Percentiles rank a stretch among this genome's conserved stretches.
Evolutionary conservation across 2,113 vertebrate species (phyloP).

Genomic region (Eretmochelys imbricata): DNA sequence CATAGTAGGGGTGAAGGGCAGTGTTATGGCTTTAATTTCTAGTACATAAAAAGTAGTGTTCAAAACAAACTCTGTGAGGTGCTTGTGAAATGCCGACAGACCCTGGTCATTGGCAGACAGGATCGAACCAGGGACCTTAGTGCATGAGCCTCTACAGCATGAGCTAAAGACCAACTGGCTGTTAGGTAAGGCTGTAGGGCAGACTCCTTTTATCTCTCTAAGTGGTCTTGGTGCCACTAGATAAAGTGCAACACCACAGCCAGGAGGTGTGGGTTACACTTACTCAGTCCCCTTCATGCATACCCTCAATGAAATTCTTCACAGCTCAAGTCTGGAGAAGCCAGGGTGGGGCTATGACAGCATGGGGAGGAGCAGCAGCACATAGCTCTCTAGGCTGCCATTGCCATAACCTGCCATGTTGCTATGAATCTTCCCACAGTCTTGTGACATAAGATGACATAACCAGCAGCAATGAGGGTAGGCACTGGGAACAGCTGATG

Average conservation of each 20-base stretch:
- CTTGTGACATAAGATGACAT: background rate
- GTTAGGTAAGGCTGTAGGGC: no score
- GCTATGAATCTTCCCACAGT: background rate
- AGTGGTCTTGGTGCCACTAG: no score
- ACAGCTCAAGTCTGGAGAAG: background rate
- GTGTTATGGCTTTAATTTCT: slow-evolving; percentile 45
- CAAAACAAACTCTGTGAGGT: slow-evolving; percentile 31
- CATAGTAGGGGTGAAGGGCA: slow-evolving; percentile 67
- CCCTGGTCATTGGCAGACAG: no score
- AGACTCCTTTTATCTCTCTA: no score
- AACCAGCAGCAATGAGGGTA: background rate
- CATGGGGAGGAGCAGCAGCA: fast-evolving
- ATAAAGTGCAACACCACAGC: no score
- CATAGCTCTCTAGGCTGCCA: background rate
- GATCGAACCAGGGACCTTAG: no score
- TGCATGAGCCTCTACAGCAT: no score
- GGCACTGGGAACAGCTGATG: background rate
- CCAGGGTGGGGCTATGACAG: fast-evolving
- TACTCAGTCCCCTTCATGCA: fast-evolving
- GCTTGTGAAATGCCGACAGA: background rate
- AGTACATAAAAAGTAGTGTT: slow-evolving; percentile 56
- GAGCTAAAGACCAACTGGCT: no score
- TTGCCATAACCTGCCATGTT: background rate
- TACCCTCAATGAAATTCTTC: fast-evolving
- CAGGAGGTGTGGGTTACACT: no score